phyloP scores from a whole-genome alignment of 2,888 invertebrate species.

The Epinotia demarniana region DNA sequence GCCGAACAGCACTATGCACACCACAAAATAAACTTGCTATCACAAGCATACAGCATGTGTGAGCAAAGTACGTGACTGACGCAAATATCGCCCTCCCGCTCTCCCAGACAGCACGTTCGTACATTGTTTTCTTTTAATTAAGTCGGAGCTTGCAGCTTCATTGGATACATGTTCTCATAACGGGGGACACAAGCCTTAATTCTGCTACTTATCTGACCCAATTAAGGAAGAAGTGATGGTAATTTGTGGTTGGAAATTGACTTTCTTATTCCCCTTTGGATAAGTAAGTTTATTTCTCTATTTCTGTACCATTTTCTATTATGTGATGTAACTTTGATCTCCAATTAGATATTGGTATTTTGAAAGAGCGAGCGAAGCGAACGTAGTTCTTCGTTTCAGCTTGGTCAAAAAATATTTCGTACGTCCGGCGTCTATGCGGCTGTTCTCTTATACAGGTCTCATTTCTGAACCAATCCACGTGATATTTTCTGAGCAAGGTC shows the following conservation, averaged over 20 bases:
- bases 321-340: too few relatives aligned
- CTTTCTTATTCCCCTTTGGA: too few relatives aligned
- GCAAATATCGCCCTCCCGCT: neutral
- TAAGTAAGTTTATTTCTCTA: too few relatives aligned
- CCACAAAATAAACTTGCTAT: conserved; percentile 1
- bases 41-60: neutral
- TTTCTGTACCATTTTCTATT: too few relatives aligned
- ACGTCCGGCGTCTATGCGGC: too few relatives aligned
- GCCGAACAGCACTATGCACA: neutral
- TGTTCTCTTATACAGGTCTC: too few relatives aligned
- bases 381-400: too few relatives aligned
- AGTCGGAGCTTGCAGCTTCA: conserved; percentile 44
- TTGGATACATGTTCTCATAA: conserved; percentile 36
- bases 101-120: conserved; percentile 35
- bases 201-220: neutral
- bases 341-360: too few relatives aligned
- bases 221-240: neutral
- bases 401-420: too few relatives aligned
- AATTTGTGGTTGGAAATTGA: neutral
- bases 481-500: too few relatives aligned
- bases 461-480: too few relatives aligned
- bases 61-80: conserved; percentile 11
- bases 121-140: conserved; percentile 48
- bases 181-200: conserved; percentile 2
- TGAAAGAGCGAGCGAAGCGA: too few relatives aligned